Percentiles rank a stretch among this genome's conserved stretches.
These are phyloP conservation scores for Heteromyza rotundicornis DNA, from an alignment of 2,888 invertebrate species.

Conservation along the genomic window DNA sequence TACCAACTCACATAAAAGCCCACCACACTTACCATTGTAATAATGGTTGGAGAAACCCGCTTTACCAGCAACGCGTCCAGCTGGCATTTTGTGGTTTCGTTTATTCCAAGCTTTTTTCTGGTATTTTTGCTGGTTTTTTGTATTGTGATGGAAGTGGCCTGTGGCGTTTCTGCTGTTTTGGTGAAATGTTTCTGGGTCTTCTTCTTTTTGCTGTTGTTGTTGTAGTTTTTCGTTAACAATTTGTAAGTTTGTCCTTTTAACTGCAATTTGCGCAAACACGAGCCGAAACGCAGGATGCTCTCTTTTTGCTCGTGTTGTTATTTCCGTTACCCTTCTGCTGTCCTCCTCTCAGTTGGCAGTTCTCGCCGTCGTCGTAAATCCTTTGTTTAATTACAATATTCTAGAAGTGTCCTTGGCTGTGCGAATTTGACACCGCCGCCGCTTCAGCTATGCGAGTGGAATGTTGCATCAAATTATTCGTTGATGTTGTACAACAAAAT, in stretches of 20 bases:
- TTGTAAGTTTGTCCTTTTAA: conserved; percentile 2
- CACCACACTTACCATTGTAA: conserved; percentile 57
- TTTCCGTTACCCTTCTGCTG: neutral
- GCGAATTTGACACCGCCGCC: conserved; percentile 2
- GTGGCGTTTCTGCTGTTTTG: neutral
- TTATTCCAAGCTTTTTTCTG: conserved; percentile 5
- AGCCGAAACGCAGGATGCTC: conserved; percentile 1
- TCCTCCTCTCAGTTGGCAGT: neutral
- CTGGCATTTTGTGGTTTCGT: conserved; percentile 53
- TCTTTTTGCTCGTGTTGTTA: neutral
- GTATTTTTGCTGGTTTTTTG: conserved; percentile 4
- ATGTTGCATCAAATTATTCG: conserved; percentile 8
- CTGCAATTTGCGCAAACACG: neutral
- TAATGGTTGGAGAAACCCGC: conserved; percentile 62
- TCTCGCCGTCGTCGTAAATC: neutral
- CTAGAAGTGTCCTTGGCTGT: conserved; percentile 4
- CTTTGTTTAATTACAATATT: conserved; percentile 8
- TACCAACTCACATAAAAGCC: too few species aligned
- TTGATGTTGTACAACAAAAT: neutral
- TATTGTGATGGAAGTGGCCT: too few species aligned
- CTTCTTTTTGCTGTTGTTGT: neutral
- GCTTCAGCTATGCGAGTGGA: neutral
- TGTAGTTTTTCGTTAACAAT: neutral
- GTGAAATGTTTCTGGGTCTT: too few species aligned
- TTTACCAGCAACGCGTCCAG: conserved; percentile 62